phyloP scores from a whole-genome alignment of 2,888 invertebrate species.

The Serrognathus titanus region DNA sequence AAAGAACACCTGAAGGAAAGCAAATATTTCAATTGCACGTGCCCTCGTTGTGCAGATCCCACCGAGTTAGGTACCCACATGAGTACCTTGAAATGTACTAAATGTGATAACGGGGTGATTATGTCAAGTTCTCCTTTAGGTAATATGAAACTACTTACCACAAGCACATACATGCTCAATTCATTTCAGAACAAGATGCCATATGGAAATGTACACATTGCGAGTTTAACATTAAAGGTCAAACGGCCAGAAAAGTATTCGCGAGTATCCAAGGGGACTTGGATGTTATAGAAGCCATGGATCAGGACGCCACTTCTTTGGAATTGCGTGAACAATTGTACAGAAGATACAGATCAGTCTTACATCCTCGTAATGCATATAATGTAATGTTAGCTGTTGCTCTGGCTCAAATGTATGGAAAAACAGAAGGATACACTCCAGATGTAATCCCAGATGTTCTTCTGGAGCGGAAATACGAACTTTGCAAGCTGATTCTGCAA shows the following conservation, averaged over 20 bases:
- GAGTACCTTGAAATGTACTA: slow-evolving; percentile 74
- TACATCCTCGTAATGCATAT: slow-evolving; percentile 76
- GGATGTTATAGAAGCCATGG: slow-evolving; percentile 59
- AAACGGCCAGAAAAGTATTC: slow-evolving; percentile 61
- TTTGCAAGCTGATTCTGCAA: slow-evolving; percentile 65
- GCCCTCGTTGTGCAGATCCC: slow-evolving; percentile 72
- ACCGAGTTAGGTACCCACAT: slow-evolving; percentile 77
- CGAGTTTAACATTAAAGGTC: slow-evolving; percentile 59
- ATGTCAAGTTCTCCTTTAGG: slow-evolving; percentile 64
- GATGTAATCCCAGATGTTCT: slow-evolving; percentile 70
- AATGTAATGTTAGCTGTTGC: slow-evolving; percentile 65
- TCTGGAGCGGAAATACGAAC: slow-evolving; percentile 70
- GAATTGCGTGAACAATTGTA: slow-evolving; percentile 60
- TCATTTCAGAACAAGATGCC: slow-evolving; percentile 53
- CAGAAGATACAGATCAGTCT: slow-evolving; percentile 46
- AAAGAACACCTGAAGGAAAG: slow-evolving; percentile 67
- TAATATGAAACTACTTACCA: slow-evolving; percentile 36
- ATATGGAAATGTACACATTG: slow-evolving; percentile 69
- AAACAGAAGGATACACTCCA: slow-evolving; percentile 66
- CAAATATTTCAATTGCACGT: slow-evolving; percentile 78
- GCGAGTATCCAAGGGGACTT: slow-evolving; percentile 65
- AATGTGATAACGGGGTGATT: slow-evolving; percentile 70
- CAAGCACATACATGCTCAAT: neutral
- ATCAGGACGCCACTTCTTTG: slow-evolving; percentile 57
- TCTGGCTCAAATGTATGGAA: slow-evolving; percentile 75